Conservation (phyloP, 1,140 invertebrate species). For the Cataglyphis hispanica region DNA sequence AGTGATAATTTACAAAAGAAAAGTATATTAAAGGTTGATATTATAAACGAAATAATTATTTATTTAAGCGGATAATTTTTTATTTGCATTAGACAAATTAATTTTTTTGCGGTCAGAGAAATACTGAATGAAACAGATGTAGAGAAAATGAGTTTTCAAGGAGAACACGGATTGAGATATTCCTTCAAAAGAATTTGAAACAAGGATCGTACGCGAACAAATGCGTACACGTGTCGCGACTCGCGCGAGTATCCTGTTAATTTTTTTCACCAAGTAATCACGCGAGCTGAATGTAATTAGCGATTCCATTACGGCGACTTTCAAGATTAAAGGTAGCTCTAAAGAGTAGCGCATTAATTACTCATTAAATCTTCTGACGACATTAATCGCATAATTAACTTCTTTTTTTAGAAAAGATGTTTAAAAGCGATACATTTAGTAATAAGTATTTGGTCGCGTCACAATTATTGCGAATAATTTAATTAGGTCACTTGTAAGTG, state of each 20-base stretch:
- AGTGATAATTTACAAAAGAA: neutral
- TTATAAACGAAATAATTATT: neutral
- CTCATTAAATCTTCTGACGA: neutral
- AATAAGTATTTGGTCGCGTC: slow-evolving; percentile 25
- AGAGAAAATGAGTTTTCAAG: neutral
- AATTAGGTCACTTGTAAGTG: neutral
- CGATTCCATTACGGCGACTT: neutral
- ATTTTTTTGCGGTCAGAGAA: neutral
- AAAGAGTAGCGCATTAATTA: slow-evolving; percentile 47
- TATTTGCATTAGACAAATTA: neutral
- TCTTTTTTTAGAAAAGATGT: neutral
- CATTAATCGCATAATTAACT: slow-evolving; percentile 33
- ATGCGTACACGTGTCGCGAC: slow-evolving; percentile 47
- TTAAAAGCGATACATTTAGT: slow-evolving; percentile 7
- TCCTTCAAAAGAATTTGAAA: slow-evolving; percentile 22
- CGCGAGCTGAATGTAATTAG: slow-evolving; percentile 57
- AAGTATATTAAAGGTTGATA: neutral
- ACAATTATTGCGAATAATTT: slow-evolving; percentile 37
- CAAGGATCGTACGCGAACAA: slow-evolving; percentile 30
- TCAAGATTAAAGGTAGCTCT: neutral
- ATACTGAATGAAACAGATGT: neutral
- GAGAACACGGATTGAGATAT: neutral
- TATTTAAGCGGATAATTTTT: neutral
- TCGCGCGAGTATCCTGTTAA: slow-evolving; percentile 5
- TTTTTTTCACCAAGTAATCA: slow-evolving; percentile 48